Evolutionary conservation across 2,888 invertebrate species (phyloP), one percentile per base, ranked within the genome.

Genomic region (Brachylomia viminalis): DNA sequence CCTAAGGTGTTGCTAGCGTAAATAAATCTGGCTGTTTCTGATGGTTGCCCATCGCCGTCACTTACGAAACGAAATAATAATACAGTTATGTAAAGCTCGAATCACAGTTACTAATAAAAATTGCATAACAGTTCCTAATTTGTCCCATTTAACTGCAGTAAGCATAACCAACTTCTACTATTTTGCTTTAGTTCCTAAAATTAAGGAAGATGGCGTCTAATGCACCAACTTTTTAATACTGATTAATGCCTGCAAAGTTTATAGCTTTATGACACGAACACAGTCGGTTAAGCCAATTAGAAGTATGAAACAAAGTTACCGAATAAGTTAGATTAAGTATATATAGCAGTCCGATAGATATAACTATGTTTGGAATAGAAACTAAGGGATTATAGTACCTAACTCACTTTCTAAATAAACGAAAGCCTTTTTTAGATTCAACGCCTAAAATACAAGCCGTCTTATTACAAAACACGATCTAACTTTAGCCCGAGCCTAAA

Each of bases 161-260:
- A 47, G 17, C 33, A 42, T 59, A 74, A 47, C 30, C n/a, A 73
- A 33, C 0, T 56, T 56, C 61, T 42, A 67, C 23, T 3, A 61
- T 61, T 47, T 42, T 17, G 27, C 8, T 62, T 75, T 27, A 62
- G 27, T 81, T 70, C 61, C 56, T 49, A 47, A 79, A 70, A 67
- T 27, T 47, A 56, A 42, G 27, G 42, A 71, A 70, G 47, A 84
- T 67, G 38, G 58, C 61, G 62, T 27, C 45, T 67, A 62, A 59
- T 71, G 54, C 47, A 4, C 42, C 20, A 83, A 85, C 77, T 82
- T 85, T 38, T 77, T 82, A 77, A 83, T 65, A 33, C 33, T 81
- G 67, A 83, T 85, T 56, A 83, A 85, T 85, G 67, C 8, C 38
- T 47, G 70, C 72, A 52, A 68, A 85, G 42, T 82, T 74, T 61